phyloP scores from a whole-genome alignment of 1,140 invertebrate species.

The Drosophila rufa region DNA sequence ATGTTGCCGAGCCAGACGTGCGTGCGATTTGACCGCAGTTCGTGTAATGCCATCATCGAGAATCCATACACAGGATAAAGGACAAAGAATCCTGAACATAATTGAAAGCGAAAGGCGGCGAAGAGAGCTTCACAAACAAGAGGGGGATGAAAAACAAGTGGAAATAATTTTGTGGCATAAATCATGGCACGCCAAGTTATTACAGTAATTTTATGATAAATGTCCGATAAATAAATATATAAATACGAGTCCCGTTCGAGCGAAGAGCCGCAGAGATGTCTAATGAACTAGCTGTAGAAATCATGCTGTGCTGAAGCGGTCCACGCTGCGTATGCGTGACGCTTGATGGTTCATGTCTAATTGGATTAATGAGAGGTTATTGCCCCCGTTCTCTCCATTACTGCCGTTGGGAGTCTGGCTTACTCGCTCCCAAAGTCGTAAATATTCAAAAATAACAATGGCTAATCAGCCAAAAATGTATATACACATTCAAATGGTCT shows the following conservation, averaged over 20 bases:
- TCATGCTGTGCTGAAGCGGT: constrained; percentile 12
- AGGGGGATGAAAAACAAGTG: constrained; percentile 29
- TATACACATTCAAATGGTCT: constrained; percentile 12
- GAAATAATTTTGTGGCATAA: constrained; percentile 49
- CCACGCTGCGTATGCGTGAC: constrained; percentile 47
- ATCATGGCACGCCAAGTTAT: constrained; percentile 51
- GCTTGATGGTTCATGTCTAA: constrained; percentile 33
- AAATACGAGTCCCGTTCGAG: constrained; percentile 25
- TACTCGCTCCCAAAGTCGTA: neutral
- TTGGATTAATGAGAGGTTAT: constrained; percentile 39
- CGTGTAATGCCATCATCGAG: constrained; percentile 39
- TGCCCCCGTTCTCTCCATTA: constrained; percentile 1
- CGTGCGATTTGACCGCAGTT: constrained; percentile 67
- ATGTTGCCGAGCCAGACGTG: constrained; percentile 49
- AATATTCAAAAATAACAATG: constrained; percentile 53
- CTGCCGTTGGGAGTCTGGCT: neutral
- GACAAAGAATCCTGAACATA: constrained; percentile 41
- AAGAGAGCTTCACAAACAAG: neutral
- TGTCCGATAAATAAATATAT: constrained; percentile 62
- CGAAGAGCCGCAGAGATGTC: constrained; percentile 3
- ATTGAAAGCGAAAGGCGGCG: constrained; percentile 48
- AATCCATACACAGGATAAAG: constrained; percentile 38
- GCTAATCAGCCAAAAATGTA: constrained; percentile 35
- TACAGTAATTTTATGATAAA: constrained; percentile 71
- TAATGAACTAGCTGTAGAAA: constrained; percentile 29